Conservation (phyloP, 2,113 vertebrate species). For the Spheniscus mendiculus region DNA sequence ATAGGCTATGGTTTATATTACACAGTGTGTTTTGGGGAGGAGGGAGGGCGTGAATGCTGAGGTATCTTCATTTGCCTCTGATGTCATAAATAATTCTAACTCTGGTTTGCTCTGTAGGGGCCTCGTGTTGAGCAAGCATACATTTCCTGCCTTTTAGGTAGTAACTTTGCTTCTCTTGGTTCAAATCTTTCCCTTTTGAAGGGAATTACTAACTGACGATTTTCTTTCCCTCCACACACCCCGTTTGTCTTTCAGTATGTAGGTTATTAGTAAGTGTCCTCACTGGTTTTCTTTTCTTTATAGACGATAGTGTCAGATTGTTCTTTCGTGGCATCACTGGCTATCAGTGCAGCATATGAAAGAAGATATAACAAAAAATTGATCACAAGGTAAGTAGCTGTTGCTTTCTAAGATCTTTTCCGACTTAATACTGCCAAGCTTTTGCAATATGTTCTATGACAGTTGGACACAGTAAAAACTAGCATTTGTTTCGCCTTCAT, state of each 20-base stretch:
- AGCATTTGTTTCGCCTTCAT: background rate
- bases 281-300: background rate
- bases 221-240: background rate
- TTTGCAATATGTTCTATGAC: background rate
- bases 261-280: background rate
- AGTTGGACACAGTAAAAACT: background rate
- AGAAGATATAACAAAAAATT: conserved; percentile 96
- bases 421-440: background rate
- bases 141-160: background rate
- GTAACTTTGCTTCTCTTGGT: background rate
- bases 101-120: background rate
- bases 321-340: conserved; percentile 95
- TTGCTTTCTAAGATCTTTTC: background rate
- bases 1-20: background rate
- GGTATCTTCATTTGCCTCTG: background rate
- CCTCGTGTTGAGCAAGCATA: background rate
- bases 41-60: background rate
- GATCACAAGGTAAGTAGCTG: conserved; percentile 88
- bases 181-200: background rate
- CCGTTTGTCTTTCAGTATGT: background rate
- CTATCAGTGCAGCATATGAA: conserved; percentile 97
- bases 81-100: background rate
- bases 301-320: conserved; percentile 98
- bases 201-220: background rate
- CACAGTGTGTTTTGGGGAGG: background rate